Percentiles rank a stretch among this genome's conserved stretches.
Evolutionary conservation across 1,140 invertebrate genomes (phyloP).

Genomic region (Drosophila oshimai): DNA sequence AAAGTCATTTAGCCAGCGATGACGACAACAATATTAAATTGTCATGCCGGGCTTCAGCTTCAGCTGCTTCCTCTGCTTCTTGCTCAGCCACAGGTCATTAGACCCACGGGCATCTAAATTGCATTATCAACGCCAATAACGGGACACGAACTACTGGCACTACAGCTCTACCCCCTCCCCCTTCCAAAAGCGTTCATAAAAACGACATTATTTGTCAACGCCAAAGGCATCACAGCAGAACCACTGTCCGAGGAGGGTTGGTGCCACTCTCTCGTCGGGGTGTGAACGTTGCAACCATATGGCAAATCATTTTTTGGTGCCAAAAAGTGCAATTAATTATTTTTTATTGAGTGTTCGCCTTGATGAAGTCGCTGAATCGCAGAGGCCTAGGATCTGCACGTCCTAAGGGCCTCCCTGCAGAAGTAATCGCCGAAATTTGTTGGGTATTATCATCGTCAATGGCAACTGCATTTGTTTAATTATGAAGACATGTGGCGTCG

Average conservation of each 20-base stretch:
- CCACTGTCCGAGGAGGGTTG: conserved; percentile 5
- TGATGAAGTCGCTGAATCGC: conserved; percentile 16
- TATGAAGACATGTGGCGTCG: conserved; percentile 77
- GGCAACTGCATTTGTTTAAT: conserved; percentile 65
- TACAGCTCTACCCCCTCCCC: not conserved
- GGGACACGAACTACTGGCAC: conserved; percentile 31
- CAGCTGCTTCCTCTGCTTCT: conserved; percentile 2
- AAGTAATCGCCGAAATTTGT: conserved; percentile 70
- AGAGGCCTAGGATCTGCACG: not conserved
- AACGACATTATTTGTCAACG: conserved; percentile 81
- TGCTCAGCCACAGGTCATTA: conserved; percentile 66
- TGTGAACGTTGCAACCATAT: conserved; percentile 66
- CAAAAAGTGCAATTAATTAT: conserved; percentile 77
- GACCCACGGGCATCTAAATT: conserved; percentile 69
- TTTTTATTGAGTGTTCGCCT: conserved; percentile 65
- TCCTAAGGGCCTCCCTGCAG: too few relatives aligned
- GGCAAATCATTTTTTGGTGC: conserved; percentile 50
- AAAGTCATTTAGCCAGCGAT: conserved; percentile 73
- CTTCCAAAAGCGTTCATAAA: conserved; percentile 47
- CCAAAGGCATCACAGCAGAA: conserved; percentile 47
- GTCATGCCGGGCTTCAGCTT: conserved; percentile 36
- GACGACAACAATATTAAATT: conserved; percentile 62
- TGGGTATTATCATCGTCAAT: conserved; percentile 64
- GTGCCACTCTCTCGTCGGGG: conserved; percentile 35
- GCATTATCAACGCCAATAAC: conserved; percentile 78